Conservation (phyloP, 2,888 invertebrate genomes). For the Panzeria rudis region DNA sequence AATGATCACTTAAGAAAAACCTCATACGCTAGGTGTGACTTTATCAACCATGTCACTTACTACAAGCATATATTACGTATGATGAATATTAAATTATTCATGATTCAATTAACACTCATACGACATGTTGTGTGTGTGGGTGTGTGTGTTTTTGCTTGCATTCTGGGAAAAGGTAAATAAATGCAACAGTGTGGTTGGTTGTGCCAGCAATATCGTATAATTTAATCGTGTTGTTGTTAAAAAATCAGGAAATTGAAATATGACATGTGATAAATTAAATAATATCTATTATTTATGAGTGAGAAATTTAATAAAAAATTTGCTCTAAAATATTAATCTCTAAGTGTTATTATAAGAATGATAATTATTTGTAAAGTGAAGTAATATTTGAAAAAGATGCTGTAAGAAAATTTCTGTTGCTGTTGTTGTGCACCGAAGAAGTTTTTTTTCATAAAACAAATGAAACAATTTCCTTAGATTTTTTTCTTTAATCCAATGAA, state of each 20-base stretch:
- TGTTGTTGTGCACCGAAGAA: too few relatives aligned
- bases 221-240: background rate
- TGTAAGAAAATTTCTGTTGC: too few relatives aligned
- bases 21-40: slow-evolving; percentile 38
- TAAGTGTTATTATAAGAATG: background rate
- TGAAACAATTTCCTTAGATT: too few relatives aligned
- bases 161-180: background rate
- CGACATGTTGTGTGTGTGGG: background rate
- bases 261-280: background rate
- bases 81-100: slow-evolving; percentile 56
- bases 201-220: background rate
- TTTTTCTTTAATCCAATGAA: too few relatives aligned
- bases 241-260: background rate
- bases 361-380: too few relatives aligned
- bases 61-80: slow-evolving; percentile 37
- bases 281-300: background rate
- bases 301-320: background rate
- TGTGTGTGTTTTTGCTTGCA: background rate
- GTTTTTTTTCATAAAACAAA: too few relatives aligned
- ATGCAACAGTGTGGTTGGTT: slow-evolving; percentile 7
- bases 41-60: slow-evolving; percentile 3
- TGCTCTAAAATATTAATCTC: too few relatives aligned
- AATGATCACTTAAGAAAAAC: slow-evolving; percentile 38
- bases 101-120: slow-evolving; percentile 59
- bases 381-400: too few relatives aligned